Conservation (phyloP, 2,113 vertebrate species). For the Theristicus caerulescens region DNA sequence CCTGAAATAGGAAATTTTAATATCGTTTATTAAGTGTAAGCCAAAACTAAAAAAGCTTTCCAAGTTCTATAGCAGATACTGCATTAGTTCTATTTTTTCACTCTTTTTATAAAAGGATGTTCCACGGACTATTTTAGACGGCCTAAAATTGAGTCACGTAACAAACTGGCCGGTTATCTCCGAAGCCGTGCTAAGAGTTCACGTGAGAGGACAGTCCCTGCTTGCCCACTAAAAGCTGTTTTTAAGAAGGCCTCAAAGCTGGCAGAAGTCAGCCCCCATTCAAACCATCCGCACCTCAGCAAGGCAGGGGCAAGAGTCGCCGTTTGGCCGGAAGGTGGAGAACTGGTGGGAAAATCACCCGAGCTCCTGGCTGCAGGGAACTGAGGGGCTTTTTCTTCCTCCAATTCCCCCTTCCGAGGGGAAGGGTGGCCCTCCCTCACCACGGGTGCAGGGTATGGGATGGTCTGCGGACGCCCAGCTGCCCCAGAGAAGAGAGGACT, state of each 20-base stretch:
- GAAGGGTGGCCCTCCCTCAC: not conserved
- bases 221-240: not conserved
- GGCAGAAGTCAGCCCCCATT: not conserved
- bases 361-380: not conserved
- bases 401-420: rapidly evolving
- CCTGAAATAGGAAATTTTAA: not conserved
- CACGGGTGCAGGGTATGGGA: rapidly evolving
- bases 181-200: not conserved
- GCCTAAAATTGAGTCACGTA: not conserved
- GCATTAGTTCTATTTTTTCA: not conserved
- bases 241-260: not conserved
- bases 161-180: not conserved
- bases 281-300: rapidly evolving
- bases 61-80: rapidly evolving
- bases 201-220: not conserved
- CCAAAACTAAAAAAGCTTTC: not conserved
- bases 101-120: not conserved
- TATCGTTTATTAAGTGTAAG: not conserved
- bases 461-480: too few species aligned
- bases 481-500: not conserved
- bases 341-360: not conserved
- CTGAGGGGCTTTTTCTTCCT: not conserved
- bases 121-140: not conserved
- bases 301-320: not conserved
- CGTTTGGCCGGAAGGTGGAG: not conserved